Conservation (phyloP, 53 echinoderm and acorn worm genomes). For the Crossaster papposus region DNA sequence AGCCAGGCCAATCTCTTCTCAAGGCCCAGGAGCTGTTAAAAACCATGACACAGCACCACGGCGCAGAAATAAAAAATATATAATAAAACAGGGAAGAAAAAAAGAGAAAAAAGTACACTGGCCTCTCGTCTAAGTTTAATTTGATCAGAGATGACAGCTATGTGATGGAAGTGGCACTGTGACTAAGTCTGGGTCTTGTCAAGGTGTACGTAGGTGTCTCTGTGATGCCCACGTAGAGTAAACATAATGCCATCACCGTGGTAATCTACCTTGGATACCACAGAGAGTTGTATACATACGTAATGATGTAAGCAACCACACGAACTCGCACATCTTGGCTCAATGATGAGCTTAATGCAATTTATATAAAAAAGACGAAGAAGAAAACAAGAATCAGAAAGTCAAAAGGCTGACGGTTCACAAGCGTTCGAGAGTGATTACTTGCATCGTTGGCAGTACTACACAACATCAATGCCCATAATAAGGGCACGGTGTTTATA, state of each 20-base stretch:
- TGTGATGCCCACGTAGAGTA: conserved; percentile 13
- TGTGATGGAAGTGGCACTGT: conserved; percentile 11
- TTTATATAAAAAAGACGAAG: conserved; percentile 17
- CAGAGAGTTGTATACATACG: conserved; percentile 6
- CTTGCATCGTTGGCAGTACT: not conserved
- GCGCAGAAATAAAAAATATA: not conserved
- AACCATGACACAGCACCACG: conserved; percentile 13
- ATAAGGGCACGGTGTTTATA: conserved; percentile 40
- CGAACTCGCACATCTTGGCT: conserved; percentile 11
- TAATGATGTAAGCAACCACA: conserved; percentile 26
- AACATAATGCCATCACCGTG: conserved; percentile 28
- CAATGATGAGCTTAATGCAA: conserved; percentile 14
- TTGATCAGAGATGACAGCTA: conserved; percentile 46
- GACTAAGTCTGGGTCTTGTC: not conserved
- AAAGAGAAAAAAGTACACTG: conserved; percentile 30
- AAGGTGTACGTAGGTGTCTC: conserved; percentile 7
- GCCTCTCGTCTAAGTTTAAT: conserved; percentile 29
- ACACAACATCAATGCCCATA: not conserved
- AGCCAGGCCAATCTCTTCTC: conserved; percentile 17
- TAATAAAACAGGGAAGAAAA: not conserved
- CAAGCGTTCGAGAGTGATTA: conserved; percentile 31
- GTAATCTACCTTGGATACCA: conserved; percentile 7
- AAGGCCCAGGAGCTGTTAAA: conserved; percentile 26
- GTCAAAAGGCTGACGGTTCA: conserved; percentile 37
- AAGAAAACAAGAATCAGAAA: not conserved